phyloP scores from a whole-genome alignment of 2,797 vertebrate species.

The Rhadinocentrus ornatus region DNA sequence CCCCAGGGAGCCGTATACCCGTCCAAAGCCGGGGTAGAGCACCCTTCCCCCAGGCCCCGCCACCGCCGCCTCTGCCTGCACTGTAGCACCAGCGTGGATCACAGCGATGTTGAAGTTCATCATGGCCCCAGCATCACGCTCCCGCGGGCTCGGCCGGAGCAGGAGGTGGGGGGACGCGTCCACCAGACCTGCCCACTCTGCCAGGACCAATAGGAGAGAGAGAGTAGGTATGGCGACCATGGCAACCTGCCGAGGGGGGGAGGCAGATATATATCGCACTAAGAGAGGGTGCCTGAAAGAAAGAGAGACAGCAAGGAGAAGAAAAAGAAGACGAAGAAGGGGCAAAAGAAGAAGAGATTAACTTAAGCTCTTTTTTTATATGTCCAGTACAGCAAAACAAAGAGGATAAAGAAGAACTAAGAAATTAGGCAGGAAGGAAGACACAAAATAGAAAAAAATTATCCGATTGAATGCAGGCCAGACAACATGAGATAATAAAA shows the following conservation, averaged over 20 bases:
- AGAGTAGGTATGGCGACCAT: constrained; percentile 89
- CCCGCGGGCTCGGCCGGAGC: constrained; percentile 84
- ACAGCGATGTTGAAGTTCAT: constrained; percentile 94
- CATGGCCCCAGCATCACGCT: constrained; percentile 86
- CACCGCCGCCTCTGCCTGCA: constrained; percentile 81
- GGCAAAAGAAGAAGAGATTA: constrained; percentile 43
- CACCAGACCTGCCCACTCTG: constrained; percentile 86
- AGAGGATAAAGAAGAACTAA: constrained; percentile 34
- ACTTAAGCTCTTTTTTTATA: constrained; percentile 49
- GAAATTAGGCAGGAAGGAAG: constrained; percentile 15
- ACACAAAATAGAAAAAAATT: constrained; percentile 31
- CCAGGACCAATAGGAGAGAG: constrained; percentile 86
- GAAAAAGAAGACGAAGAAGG: constrained; percentile 41
- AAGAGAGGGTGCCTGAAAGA: constrained; percentile 80
- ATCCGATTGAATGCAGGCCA: constrained; percentile 49
- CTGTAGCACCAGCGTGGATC: constrained; percentile 84
- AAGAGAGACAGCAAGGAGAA: constrained; percentile 58
- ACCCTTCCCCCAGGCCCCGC: constrained; percentile 81
- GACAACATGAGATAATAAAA: constrained; percentile 61
- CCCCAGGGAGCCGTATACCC: constrained; percentile 84
- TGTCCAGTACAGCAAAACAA: constrained; percentile 49
- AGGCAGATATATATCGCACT: constrained; percentile 78
- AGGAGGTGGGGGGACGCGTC: constrained; percentile 91
- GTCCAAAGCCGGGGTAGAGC: constrained; percentile 83
- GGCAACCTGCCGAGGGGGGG: constrained; percentile 82